Evolutionary conservation across 1,140 invertebrate genomes (phyloP), one percentile per base, ranked within the genome.

Genomic region (Mylabris phalerata): DNA sequence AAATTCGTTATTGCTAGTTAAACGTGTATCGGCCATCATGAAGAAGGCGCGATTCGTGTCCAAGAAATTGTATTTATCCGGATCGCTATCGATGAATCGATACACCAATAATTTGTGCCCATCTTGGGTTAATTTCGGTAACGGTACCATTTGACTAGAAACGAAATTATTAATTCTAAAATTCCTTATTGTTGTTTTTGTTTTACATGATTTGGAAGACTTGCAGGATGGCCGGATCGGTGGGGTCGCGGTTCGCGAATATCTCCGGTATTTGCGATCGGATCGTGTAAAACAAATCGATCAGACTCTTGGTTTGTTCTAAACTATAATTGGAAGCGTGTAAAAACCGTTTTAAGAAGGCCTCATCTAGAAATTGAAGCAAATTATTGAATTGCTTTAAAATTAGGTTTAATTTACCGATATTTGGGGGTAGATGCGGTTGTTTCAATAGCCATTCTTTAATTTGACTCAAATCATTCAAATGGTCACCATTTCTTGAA

Each of bases 381-480:
- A 46, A 39, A 11, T 26, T 52, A 52, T 59, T 32, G 4, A 43
- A 48, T 27, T 38, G 49, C 27, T 58, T 46, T 46, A 72, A 75
- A 3, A 32, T 19, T 19, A 1, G 19, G 1, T 19, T 32, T 5
- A 3, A 32, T 32, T 77, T 78, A 89, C 87, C 84, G 61, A 87
- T 81, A 59, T 84, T 85, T 45, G 81, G 74, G 0, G 87, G 88
- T 24, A 91, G 75, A 75, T 91, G 87, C 0, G 87, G 83, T 65
- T 90, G 87, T 57, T 83, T 83, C n/a, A 72, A 69, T 0, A 90
- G 73, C 88, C 88, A 90, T 38, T 87, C 80, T 65, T 84, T 86
- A 41, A 91, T 82, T 4, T 79, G 76, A 50, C 80, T 72, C 19
- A 87, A 65, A 64, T 88, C 82, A 3, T 19, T 19, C 1, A 7